A percentile compares a stretch with the other conserved stretches of the same genome.
Conservation (phyloP, 2,888 invertebrate species). For the Himalopsyche japonica region DNA sequence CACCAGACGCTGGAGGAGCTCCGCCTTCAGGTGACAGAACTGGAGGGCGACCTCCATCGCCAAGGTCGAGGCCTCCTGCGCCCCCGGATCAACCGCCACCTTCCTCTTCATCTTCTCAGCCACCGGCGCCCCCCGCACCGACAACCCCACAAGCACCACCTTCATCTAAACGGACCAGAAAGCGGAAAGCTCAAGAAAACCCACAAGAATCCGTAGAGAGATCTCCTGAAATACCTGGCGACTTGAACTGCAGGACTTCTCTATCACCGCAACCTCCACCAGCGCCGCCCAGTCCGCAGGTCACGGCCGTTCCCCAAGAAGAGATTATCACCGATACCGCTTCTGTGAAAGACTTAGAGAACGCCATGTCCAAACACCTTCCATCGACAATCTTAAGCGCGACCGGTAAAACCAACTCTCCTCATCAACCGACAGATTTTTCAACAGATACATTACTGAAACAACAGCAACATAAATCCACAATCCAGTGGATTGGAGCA, state of each 20-base stretch:
- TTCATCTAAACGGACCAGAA: conserved; percentile 50
- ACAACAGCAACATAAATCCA: conserved; percentile 74
- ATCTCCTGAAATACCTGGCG: conserved; percentile 53
- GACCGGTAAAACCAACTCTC: conserved; percentile 56
- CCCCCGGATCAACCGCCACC: conserved; percentile 43
- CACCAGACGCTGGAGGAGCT: conserved; percentile 77
- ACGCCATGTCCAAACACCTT: conserved; percentile 95
- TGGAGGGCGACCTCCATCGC: conserved; percentile 50
- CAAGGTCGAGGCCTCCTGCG: conserved; percentile 43
- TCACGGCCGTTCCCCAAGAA: conserved; percentile 50
- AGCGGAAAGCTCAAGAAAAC: conserved; percentile 58
- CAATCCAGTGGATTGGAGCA: conserved; percentile 93
- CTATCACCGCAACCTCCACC: conserved; percentile 49
- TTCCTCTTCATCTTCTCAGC: conserved; percentile 54
- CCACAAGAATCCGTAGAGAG: conserved; percentile 52
- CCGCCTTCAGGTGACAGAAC: conserved; percentile 47
- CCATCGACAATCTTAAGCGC: conserved; percentile 62
- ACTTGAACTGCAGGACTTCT: conserved; percentile 48
- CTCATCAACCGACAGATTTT: conserved; percentile 81
- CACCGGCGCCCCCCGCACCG: conserved; percentile 43
- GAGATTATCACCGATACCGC: conserved; percentile 55
- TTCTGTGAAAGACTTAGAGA: conserved; percentile 90
- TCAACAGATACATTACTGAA: conserved; percentile 83
- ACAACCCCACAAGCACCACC: conserved; percentile 38
- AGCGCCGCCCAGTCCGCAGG: conserved; percentile 52